A percentile compares a stretch with the other conserved stretches of the same genome.
phyloP scores from a whole-genome alignment of 1,140 invertebrate species.

The Tetramorium alpestre region DNA sequence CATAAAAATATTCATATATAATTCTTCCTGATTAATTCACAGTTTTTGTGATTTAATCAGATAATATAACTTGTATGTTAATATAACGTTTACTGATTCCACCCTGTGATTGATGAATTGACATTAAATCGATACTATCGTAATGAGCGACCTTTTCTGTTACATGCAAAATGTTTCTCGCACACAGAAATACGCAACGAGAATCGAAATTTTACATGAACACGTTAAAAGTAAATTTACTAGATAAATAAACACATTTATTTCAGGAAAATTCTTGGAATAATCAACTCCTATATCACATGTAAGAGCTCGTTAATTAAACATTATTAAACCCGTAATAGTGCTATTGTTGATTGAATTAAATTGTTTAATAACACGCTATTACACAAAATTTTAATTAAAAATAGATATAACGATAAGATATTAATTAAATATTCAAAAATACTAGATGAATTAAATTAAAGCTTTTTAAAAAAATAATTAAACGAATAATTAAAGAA shows the following conservation, averaged over 20 bases:
- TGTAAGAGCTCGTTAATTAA: neutral
- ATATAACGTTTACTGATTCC: neutral
- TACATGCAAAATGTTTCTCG: neutral
- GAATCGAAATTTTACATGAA: conserved; percentile 1
- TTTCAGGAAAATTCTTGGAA: conserved; percentile 19
- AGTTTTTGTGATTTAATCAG: neutral
- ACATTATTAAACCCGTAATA: neutral
- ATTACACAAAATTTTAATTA: neutral
- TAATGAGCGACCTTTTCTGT: conserved; percentile 9
- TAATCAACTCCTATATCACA: neutral
- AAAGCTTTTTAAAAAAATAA: neutral
- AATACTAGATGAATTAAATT: neutral
- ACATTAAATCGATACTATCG: conserved; percentile 44
- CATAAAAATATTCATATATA: neutral
- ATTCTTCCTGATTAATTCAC: neutral
- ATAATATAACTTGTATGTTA: conserved; percentile 5
- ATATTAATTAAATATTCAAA: neutral
- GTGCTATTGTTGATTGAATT: neutral
- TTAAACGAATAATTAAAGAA: neutral
- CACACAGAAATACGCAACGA: conserved; percentile 13
- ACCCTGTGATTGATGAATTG: neutral
- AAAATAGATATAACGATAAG: conserved; percentile 6
- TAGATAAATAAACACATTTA: neutral
- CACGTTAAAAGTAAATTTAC: neutral
- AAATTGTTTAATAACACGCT: neutral